A percentile compares a stretch with the other conserved stretches of the same genome.
Conservation (phyloP, 1,140 invertebrate species). For the Musca domestica region DNA sequence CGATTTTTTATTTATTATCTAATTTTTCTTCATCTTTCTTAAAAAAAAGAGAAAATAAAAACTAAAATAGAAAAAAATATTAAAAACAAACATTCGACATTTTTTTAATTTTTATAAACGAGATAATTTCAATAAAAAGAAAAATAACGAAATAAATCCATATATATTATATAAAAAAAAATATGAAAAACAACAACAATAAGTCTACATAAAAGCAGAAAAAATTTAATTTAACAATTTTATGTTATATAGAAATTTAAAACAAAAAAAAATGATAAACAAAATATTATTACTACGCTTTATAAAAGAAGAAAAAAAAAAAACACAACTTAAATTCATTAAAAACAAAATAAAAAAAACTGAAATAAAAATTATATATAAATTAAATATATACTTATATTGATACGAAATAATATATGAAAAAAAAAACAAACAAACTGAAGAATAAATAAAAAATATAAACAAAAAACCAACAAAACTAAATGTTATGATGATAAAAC, state of each 20-base stretch:
- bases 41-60: constrained; percentile 4
- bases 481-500: constrained; percentile 13
- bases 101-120: constrained; percentile 23
- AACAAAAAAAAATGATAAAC: constrained; percentile 9
- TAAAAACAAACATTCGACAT: constrained; percentile 30
- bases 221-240: constrained; percentile 23
- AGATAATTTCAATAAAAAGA: neutral
- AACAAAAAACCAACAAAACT: constrained; percentile 9
- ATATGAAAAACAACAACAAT: neutral
- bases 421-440: no score
- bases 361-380: constrained; percentile 1
- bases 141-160: constrained; percentile 27
- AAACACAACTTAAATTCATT: constrained; percentile 2
- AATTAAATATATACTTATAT: constrained; percentile 3
- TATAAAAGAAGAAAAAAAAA: constrained; percentile 6
- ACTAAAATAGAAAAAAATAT: constrained; percentile 23
- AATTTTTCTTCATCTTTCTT: neutral
- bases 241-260: constrained; percentile 25
- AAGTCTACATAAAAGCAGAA: constrained; percentile 21
- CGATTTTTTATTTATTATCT: neutral
- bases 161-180: no score
- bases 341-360: neutral
- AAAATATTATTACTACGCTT: constrained; percentile 20
- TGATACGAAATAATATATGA: no score
- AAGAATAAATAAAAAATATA: neutral